Evolutionary conservation across 2,888 invertebrate species (phyloP), one percentile per base, ranked within the genome.

Genomic region (Dryococelus australis): DNA sequence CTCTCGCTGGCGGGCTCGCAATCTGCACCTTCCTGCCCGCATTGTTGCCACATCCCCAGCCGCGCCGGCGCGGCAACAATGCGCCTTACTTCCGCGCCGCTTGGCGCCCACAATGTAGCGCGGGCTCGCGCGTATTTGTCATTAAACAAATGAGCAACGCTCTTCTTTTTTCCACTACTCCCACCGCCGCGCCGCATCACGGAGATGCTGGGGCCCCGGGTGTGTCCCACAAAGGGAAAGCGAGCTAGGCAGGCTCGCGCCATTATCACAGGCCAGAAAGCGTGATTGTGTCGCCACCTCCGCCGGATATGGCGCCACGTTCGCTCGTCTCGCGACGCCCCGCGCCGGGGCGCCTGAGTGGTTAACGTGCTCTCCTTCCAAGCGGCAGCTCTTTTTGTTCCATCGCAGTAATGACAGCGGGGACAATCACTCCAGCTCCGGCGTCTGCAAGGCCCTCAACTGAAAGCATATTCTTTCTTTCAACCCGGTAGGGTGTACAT

Each of bases 1-100:
- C 35, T 35, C 35, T 47, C 47, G 12, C 47, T 47, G 16, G 47
- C 47, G 10, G 47, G 47, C 47, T 47, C 47, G 65, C 24, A 65
- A n/a, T n/a, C 65, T 65, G 65, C 65, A 24, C 65, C 65, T 65
- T 65, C 65, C 65, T n/a, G 65, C 65, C 65, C 65, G 65, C 65
- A n/a, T n/a, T n/a, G 65, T 65, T 65, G 65, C 65, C 65, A 65
- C 65, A 65, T 80, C 28, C 80, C 13, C 80, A 4, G 26, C 83
- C 28, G 83, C 83, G 35, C 28, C 26, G 20, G 83, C 28, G 27
- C 35, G 35, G 83, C 83, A 20, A 83, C 83, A 83, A 83, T 83
- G 43, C 83, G 35, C 35, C 43, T 83, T 83, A 83, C 83, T 83
- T 83, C 83, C 83, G 83, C 83, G 83, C 83, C 83, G 83, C 83